Evolutionary conservation across 2,797 vertebrate genomes (phyloP).

Genomic region (Ammospiza maritima): DNA sequence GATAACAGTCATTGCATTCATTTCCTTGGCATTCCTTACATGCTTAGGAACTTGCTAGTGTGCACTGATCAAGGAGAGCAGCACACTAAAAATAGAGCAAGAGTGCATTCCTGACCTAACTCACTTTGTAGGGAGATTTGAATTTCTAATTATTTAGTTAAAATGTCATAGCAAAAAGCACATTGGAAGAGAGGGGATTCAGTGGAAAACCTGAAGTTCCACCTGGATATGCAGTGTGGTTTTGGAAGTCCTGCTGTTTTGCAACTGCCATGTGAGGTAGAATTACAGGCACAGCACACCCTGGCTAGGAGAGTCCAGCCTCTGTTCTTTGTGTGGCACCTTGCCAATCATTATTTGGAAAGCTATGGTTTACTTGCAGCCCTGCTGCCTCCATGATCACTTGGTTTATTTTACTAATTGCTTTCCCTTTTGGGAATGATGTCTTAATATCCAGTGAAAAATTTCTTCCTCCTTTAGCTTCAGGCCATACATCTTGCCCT

Average conservation of each 20-base stretch:
- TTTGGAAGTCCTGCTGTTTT: background rate
- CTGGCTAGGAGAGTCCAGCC: background rate
- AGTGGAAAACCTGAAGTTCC: background rate
- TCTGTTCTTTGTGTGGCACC: background rate
- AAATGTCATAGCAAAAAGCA: background rate
- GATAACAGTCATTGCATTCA: background rate
- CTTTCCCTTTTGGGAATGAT: background rate
- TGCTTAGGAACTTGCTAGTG: background rate
- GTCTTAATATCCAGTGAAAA: background rate
- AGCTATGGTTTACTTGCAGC: background rate
- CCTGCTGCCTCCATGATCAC: background rate
- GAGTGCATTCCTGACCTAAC: background rate
- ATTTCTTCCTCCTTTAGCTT: background rate
- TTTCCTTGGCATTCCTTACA: background rate
- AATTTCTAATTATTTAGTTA: background rate
- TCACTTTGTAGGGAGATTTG: background rate
- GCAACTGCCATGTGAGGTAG: rapidly evolving
- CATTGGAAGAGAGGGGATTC: background rate
- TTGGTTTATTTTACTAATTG: background rate
- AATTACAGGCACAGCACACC: background rate
- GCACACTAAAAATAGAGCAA: background rate
- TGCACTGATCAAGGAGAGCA: background rate
- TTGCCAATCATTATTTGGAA: background rate
- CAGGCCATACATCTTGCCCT: background rate
- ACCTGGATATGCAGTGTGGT: background rate